Evolutionary conservation across 2,797 vertebrate species (phyloP).

Genomic region (Anomalospiza imberbis): DNA sequence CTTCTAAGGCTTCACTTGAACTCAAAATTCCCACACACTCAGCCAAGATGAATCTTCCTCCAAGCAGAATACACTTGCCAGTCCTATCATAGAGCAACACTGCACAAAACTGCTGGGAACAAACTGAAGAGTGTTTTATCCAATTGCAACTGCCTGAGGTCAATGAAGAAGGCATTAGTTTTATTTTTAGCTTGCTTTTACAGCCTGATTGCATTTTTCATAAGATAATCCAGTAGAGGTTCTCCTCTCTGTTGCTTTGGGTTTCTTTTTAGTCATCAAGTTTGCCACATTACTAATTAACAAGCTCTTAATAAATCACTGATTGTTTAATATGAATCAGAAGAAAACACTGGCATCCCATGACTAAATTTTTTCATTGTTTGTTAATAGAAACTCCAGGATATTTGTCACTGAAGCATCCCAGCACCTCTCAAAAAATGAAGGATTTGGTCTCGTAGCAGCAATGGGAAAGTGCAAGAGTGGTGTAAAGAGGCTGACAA

Average conservation of each 20-base stretch:
- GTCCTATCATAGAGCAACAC: constrained; percentile 51
- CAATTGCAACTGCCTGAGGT: constrained; percentile 60
- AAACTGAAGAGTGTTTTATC: constrained; percentile 57
- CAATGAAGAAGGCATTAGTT: constrained; percentile 57
- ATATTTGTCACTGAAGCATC: not conserved
- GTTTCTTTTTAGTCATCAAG: constrained; percentile 34
- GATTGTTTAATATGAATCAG: constrained; percentile 28
- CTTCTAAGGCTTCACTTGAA: constrained; percentile 22
- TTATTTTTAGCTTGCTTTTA: constrained; percentile 66
- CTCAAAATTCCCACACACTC: constrained; percentile 13
- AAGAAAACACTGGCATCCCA: not conserved
- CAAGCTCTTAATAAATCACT: constrained; percentile 31
- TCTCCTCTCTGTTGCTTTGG: constrained; percentile 29
- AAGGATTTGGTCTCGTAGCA: not conserved
- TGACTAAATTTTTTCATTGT: not conserved
- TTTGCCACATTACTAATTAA: constrained; percentile 31
- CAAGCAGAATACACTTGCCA: constrained; percentile 55
- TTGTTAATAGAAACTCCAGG: not conserved
- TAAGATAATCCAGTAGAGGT: constrained; percentile 50
- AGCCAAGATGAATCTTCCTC: constrained; percentile 55
- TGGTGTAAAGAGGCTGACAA: not conserved
- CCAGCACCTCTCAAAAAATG: not conserved
- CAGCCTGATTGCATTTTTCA: constrained; percentile 45
- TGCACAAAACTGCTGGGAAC: constrained; percentile 52
- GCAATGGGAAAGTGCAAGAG: not conserved